Percentiles rank a stretch among this genome's conserved stretches.
phyloP scores from a whole-genome alignment of 2,113 vertebrate species.

The Rissa tridactyla region DNA sequence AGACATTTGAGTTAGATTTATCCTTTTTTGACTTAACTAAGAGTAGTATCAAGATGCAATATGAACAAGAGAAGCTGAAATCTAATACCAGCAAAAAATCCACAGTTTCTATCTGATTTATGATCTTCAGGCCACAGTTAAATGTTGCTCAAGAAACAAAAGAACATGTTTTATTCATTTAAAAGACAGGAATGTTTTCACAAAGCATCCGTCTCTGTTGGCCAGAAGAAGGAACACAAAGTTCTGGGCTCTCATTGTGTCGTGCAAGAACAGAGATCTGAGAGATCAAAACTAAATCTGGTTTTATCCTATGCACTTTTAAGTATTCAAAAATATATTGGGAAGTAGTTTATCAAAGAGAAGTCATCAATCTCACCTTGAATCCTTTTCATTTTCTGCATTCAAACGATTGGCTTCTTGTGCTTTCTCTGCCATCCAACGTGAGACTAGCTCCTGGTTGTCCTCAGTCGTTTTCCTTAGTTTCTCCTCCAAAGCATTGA shows the following conservation, averaged over 20 bases:
- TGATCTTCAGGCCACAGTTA: neutral
- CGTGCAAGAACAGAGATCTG: neutral
- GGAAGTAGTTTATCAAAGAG: neutral
- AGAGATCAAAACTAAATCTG: neutral
- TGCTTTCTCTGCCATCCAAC: conserved; percentile 99
- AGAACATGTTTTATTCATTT: neutral
- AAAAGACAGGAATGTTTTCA: neutral
- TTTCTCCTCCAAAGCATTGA: conserved; percentile 94
- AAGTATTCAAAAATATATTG: neutral
- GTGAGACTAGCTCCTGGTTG: conserved; percentile 95
- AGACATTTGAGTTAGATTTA: neutral
- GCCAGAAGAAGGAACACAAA: neutral
- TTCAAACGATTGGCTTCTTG: conserved; percentile 96
- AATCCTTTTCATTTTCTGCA: conserved; percentile 97
- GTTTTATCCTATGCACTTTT: neutral
- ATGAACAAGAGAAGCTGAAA: neutral
- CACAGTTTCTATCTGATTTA: neutral
- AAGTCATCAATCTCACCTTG: conserved; percentile 71
- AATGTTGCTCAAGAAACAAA: neutral
- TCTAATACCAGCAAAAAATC: neutral
- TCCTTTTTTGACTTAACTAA: too few species aligned
- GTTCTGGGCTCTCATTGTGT: neutral
- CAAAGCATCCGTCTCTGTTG: neutral
- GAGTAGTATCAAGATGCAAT: neutral
- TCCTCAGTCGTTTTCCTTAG: conserved; percentile 92